Evolutionary conservation across 2,888 invertebrate species (phyloP).

Genomic region (Acheta domesticus): DNA sequence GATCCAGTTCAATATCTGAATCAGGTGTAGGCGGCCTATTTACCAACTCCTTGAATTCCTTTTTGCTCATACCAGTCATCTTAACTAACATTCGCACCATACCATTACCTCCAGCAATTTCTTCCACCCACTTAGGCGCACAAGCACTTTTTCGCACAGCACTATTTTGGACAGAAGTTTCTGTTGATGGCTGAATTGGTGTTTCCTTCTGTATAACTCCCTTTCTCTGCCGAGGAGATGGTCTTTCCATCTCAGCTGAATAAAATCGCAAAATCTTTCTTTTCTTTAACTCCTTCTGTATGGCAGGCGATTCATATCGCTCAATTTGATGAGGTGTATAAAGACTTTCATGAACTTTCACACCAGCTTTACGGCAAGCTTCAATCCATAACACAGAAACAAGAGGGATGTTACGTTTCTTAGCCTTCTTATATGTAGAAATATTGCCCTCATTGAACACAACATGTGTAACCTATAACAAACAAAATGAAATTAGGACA

Average conservation of each 20-base stretch:
- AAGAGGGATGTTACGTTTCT: constrained; percentile 55
- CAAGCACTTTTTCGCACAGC: background rate
- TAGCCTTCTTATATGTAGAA: constrained; percentile 60
- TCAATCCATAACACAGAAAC: constrained; percentile 68
- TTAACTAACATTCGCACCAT: constrained; percentile 24
- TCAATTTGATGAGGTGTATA: constrained; percentile 45
- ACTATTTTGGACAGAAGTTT: background rate
- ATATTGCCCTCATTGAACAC: constrained; percentile 63
- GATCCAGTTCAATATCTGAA: constrained; percentile 25
- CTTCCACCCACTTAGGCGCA: constrained; percentile 12
- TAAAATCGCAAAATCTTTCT: constrained; percentile 34
- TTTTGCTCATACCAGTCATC: constrained; percentile 28
- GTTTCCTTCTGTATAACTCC: constrained; percentile 4
- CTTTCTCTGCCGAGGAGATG: constrained; percentile 12
- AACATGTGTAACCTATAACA: constrained; percentile 22
- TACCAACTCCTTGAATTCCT: constrained; percentile 29
- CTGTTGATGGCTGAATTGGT: background rate
- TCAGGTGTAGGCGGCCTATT: constrained; percentile 24
- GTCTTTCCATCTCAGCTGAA: constrained; percentile 28
- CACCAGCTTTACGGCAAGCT: constrained; percentile 48
- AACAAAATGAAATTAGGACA: background rate
- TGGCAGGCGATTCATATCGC: constrained; percentile 38
- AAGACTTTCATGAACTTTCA: constrained; percentile 45
- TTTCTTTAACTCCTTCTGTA: constrained; percentile 30
- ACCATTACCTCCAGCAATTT: constrained; percentile 20